Percentiles rank a stretch among this genome's conserved stretches.
Evolutionary conservation across 2,797 vertebrate genomes (phyloP).

Genomic region (Peromyscus eremicus): DNA sequence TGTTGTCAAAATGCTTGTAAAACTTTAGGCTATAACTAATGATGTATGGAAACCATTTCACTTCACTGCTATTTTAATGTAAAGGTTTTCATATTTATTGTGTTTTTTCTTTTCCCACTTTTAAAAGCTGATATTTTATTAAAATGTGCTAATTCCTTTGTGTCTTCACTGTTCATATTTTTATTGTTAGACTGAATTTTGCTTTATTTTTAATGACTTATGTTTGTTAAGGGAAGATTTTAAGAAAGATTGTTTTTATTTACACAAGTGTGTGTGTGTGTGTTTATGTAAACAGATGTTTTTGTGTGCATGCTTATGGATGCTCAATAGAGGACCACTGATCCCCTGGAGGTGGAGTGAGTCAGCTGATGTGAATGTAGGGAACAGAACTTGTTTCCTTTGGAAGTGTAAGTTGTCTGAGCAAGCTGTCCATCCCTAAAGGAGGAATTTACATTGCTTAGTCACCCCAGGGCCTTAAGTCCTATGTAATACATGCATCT

Average conservation of each 20-base stretch:
- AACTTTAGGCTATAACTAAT: background rate
- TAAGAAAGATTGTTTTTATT: background rate
- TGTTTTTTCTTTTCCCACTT: background rate
- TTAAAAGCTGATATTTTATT: conserved; percentile 30
- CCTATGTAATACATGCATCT: no score
- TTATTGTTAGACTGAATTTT: background rate
- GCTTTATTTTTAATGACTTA: background rate
- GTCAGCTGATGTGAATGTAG: no score
- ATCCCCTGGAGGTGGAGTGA: background rate
- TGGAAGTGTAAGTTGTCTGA: background rate
- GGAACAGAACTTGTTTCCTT: background rate
- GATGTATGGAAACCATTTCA: background rate
- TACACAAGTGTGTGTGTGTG: background rate
- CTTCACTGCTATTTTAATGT: background rate
- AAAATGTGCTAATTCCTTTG: background rate
- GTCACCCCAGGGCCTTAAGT: no score
- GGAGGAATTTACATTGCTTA: background rate
- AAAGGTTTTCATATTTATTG: conserved; percentile 8
- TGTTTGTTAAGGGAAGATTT: background rate
- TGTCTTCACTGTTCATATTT: background rate
- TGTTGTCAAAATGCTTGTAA: conserved; percentile 22
- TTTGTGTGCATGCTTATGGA: background rate
- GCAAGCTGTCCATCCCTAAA: background rate
- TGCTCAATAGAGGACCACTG: background rate
- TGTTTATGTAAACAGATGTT: background rate